phyloP scores from a whole-genome alignment of 2,113 vertebrate species.

The Paratilapia polleni region DNA sequence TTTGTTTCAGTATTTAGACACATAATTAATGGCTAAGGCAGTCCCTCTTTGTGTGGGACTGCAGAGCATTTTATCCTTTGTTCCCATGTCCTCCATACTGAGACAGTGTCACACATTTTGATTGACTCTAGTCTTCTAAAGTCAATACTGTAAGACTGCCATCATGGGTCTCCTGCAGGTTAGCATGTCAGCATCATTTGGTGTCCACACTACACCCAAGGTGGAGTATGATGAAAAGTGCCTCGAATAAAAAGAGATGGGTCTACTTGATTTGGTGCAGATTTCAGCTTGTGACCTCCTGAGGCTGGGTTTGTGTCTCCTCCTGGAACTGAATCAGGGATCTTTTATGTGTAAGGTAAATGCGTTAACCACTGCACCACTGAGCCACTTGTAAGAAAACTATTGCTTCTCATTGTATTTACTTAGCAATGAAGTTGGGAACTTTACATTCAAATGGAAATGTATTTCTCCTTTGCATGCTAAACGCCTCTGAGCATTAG shows the following conservation, averaged over 20 bases:
- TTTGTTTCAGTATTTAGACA: fast-evolving
- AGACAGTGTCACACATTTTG: neutral
- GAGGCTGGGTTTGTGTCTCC: neutral
- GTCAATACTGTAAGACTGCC: neutral
- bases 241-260: neutral
- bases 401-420: neutral
- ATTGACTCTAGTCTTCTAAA: neutral
- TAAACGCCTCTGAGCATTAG: no score
- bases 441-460: no score
- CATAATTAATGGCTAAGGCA: neutral
- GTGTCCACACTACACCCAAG: neutral
- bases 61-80: neutral
- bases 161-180: neutral
- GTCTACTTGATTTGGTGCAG: neutral
- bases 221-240: neutral
- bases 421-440: no score
- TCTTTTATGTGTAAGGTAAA: neutral
- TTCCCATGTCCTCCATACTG: neutral
- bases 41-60: neutral
- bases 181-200: neutral
- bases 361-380: fast-evolving
- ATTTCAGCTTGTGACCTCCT: neutral
- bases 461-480: no score
- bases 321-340: neutral
- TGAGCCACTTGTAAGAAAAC: neutral